Percentiles rank a stretch among this genome's conserved stretches.
phyloP scores from a whole-genome alignment of 2,888 invertebrate genomes.

The Phyllotreta striolata region DNA sequence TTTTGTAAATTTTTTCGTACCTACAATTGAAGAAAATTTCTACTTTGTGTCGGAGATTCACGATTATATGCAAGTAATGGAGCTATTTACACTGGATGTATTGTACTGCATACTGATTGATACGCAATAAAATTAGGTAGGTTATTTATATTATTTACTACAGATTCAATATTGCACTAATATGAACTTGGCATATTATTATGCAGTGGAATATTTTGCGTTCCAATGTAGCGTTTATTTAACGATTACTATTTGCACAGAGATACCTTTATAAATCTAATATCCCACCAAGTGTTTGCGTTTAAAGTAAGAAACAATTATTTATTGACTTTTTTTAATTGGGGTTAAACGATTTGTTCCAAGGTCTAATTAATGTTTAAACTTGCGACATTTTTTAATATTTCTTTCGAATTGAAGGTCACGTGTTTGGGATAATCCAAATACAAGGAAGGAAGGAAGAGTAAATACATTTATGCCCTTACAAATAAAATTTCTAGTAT shows the following conservation, averaged over 20 bases:
- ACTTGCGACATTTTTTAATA: slow-evolving; percentile 7
- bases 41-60: no score
- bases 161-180: background rate
- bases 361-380: slow-evolving; percentile 38
- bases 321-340: slow-evolving; percentile 43
- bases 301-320: slow-evolving; percentile 4
- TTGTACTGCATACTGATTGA: background rate
- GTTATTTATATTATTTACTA: slow-evolving; percentile 7
- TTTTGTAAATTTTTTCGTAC: no score
- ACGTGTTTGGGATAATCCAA: no score
- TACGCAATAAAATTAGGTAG: slow-evolving; percentile 12
- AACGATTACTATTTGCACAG: background rate
- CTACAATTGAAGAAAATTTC: no score
- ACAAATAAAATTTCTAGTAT: no score
- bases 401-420: background rate
- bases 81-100: background rate
- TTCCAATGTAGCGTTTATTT: background rate
- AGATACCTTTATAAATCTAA: slow-evolving; percentile 10
- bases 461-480: no score
- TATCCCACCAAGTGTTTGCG: slow-evolving; percentile 6
- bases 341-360: slow-evolving; percentile 42
- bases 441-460: no score
- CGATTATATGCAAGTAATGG: background rate
- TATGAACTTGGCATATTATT: no score
- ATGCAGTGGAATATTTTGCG: background rate